Evolutionary conservation across 2,797 vertebrate species (phyloP), one percentile per base, ranked within the genome.

Genomic region (Atherinosoma microstoma): DNA sequence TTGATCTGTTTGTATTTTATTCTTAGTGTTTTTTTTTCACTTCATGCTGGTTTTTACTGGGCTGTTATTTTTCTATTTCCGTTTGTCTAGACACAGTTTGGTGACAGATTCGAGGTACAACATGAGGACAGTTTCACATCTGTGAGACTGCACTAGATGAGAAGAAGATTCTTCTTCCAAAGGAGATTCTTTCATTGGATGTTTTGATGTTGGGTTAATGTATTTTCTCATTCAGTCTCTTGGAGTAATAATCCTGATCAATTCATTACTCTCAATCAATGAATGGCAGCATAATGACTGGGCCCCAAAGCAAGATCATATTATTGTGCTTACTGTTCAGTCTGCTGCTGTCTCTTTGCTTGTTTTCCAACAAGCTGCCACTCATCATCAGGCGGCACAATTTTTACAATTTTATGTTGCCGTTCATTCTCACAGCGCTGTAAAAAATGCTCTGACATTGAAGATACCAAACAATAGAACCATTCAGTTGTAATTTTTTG

Each of bases 1-100:
- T 53, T 58, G 36, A 53, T 0, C 51, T 34, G 6, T 66, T 36
- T 53, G n/a, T 20, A 16, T 65, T 65, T 64, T 51, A 38, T 15
- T 58, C 34, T 29, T 32, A 12, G 3, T 58, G n/a, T 22, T 58
- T 47, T 29, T 45, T 20, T 38, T 45, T 20, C 42, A 45, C 34
- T 35, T 35, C 32, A 5, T 13, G 22, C 24, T 38, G 29, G 24
- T 38, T 18, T 6, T 12, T 73, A 51, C 49, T 0, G 34, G 8
- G 0, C 3, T 45, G 1, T 53, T 24, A 20, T 51, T 38, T 51
- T 65, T 24, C 45, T 58, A 40, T 73, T 59, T 53, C 15, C 29
- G 15, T 29, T 13, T 15, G 53, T 7, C 29, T 7, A 0, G 0
- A 40, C 49, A 11, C 0, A 53, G 35, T 15, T 27, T 3, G 42